Evolutionary conservation across 2,888 invertebrate species (phyloP), one percentile per base, ranked within the genome.

Genomic region (Odontocerum albicorne): DNA sequence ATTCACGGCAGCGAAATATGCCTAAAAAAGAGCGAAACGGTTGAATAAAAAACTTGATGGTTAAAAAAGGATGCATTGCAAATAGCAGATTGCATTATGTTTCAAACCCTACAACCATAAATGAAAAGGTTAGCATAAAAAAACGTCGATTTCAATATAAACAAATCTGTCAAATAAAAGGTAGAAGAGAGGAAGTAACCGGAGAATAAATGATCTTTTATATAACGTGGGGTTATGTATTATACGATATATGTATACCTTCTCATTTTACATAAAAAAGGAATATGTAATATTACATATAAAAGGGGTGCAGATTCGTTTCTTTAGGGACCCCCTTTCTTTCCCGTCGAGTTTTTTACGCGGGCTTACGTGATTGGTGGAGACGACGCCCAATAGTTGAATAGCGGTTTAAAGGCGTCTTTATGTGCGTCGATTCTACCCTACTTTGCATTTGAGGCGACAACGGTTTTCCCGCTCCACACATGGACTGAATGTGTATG

Each of bases 381-480:
- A 55, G 45, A 46, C 42, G 42, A 8, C 53, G 50, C 47, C 57
- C 59, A 61, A 59, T 61, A 33, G 59, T 21, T 27, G 45, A 31
- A 39, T 43, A 54, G 32, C 50, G 46, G 42, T 35, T 52, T 53
- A 57, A 55, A 53, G 55, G 57, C 53, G 59, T 51, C 55, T 49
- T 57, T 61, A 44, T 59, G 45, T 53, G 56, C 58, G 49, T 49
- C 54, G 55, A 54, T 60, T 61, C 55, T 53, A 56, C 61, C 61
- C 61, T 61, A 50, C 61, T 61, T 61, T 61, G 61, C 61, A 61
- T 61, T 61, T 59, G 50, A 49, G 54, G 58, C 55, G 60, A 56
- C 60, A 56, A 52, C 55, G 55, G 54, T 50, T 57, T 58, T 58
- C 58, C 42, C 47, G 19, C 8, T 35, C 15, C 35, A 6, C 6